Evolutionary conservation across 2,113 vertebrate genomes (phyloP).

Genomic region (Oreocharis arfaki): DNA sequence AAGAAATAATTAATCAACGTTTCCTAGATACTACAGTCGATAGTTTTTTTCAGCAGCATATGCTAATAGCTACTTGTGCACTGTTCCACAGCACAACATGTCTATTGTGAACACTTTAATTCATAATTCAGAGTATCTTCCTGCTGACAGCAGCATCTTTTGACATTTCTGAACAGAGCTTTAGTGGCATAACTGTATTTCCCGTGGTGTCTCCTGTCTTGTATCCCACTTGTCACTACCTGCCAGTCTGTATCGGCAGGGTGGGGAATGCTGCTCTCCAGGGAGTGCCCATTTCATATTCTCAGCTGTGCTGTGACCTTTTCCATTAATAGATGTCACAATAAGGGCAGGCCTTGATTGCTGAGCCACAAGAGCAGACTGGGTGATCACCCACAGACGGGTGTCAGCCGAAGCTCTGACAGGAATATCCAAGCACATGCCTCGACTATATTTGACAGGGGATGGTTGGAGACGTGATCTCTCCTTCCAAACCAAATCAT

Average conservation of each 20-base stretch:
- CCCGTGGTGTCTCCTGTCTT: not conserved
- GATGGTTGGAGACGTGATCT: not conserved
- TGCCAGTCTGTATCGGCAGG: not conserved
- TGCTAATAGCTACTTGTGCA: not conserved
- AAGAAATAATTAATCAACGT: not conserved
- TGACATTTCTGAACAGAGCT: constrained; percentile 39
- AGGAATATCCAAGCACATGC: not conserved
- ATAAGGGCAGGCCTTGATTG: not conserved
- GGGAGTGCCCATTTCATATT: not conserved
- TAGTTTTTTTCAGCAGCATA: not conserved
- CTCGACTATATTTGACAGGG: not conserved
- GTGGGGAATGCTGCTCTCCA: not conserved
- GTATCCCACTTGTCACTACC: not conserved
- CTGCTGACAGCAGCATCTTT: constrained; percentile 33
- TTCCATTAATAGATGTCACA: constrained; percentile 40
- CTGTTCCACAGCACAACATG: not conserved
- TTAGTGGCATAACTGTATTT: not conserved
- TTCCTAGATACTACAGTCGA: not conserved
- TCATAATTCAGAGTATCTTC: not conserved
- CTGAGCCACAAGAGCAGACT: not conserved
- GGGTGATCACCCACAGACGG: not conserved
- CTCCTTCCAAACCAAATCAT: not conserved
- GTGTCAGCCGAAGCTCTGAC: not conserved
- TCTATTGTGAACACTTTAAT: not conserved
- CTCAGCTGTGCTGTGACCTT: constrained; percentile 47